Percentiles rank a stretch among this genome's conserved stretches.
phyloP scores from a whole-genome alignment of 2,797 vertebrate species.

The Urocyon cinereoargenteus region DNA sequence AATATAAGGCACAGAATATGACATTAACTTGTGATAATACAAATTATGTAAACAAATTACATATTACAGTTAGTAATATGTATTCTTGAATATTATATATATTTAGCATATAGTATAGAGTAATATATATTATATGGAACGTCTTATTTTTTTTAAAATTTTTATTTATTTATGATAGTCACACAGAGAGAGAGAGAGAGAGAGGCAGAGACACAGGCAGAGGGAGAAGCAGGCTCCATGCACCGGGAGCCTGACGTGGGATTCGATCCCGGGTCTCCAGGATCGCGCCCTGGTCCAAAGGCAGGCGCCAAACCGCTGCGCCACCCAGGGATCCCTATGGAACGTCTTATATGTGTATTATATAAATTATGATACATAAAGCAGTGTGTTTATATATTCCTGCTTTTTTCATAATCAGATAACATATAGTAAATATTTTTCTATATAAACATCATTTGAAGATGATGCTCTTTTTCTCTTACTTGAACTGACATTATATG shows the following conservation, averaged over 20 bases:
- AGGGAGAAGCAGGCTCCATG: no score
- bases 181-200: no score
- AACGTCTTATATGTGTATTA: not conserved
- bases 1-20: not conserved
- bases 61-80: not conserved
- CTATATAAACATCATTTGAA: not conserved
- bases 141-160: no score
- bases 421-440: not conserved
- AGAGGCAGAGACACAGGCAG: no score
- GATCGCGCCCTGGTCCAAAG: no score
- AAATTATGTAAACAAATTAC: not conserved
- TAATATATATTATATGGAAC: not conserved
- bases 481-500: not conserved
- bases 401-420: not conserved
- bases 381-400: conserved; percentile 23
- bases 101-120: not conserved
- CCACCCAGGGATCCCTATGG: no score
- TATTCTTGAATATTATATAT: not conserved
- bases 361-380: not conserved
- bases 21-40: not conserved
- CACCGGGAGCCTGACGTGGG: no score
- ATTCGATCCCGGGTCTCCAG: no score
- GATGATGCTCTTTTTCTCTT: not conserved
- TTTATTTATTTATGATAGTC: no score
- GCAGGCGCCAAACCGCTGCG: no score